Conservation (phyloP, 2,797 vertebrate genomes). For the Pampus argenteus region DNA sequence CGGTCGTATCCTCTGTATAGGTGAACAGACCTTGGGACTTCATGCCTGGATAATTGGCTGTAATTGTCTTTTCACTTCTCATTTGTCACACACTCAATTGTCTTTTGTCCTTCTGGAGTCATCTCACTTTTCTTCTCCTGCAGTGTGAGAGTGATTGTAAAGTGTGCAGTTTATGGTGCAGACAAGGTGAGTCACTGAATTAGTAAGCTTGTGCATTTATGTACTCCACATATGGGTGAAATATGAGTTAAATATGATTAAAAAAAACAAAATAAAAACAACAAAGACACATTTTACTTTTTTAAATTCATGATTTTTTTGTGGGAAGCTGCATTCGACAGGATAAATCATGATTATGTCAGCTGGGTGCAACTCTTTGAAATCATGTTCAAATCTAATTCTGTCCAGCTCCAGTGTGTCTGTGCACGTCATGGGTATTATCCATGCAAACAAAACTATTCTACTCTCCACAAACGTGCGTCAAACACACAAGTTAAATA, state of each 20-base stretch:
- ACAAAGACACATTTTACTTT: background rate
- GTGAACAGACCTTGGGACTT: conserved; percentile 83
- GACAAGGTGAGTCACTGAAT: background rate
- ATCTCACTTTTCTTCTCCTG: conserved; percentile 16
- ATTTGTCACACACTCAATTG: conserved; percentile 87
- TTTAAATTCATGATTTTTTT: conserved; percentile 15
- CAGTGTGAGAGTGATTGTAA: background rate
- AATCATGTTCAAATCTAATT: conserved; percentile 30
- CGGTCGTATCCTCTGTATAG: conserved; percentile 73
- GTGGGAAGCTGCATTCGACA: conserved; percentile 13
- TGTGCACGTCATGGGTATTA: background rate
- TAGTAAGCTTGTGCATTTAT: background rate
- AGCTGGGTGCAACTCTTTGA: conserved; percentile 22
- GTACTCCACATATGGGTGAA: conserved; percentile 6
- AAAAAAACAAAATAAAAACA: too few relatives aligned
- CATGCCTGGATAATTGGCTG: conserved; percentile 93
- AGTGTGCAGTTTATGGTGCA: background rate
- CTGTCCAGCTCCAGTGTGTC: conserved; percentile 1
- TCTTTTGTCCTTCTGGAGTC: conserved; percentile 53
- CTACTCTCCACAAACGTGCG: background rate
- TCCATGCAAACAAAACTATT: conserved; percentile 1
- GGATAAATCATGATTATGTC: conserved; percentile 14
- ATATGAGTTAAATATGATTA: conserved; percentile 9
- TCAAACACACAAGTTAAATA: conserved; percentile 12
- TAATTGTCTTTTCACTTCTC: conserved; percentile 97